Conservation (phyloP, 2,113 vertebrate species). For the Hemibagrus wyckioides region DNA sequence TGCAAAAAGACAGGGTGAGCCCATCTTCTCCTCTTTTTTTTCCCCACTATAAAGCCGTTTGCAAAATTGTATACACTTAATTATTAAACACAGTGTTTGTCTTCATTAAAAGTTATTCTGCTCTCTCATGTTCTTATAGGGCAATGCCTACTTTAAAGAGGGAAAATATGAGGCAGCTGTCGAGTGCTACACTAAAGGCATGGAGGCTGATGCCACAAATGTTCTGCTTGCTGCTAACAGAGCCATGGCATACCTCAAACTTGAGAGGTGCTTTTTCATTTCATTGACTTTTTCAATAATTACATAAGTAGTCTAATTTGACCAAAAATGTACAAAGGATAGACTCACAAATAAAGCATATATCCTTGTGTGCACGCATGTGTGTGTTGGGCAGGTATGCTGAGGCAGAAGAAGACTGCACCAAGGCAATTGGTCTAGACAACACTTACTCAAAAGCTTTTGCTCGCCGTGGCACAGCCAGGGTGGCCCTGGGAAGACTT, state of each 20-base stretch:
- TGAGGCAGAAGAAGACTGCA: constrained; percentile 92
- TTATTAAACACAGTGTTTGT: background rate
- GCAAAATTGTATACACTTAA: background rate
- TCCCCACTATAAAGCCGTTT: background rate
- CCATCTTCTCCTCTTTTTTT: background rate
- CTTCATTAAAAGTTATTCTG: background rate
- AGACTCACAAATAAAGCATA: background rate
- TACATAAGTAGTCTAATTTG: background rate
- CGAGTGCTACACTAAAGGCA: constrained; percentile 88
- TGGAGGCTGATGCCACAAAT: constrained; percentile 86
- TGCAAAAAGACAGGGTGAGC: constrained; percentile 89
- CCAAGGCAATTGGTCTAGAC: constrained; percentile 83
- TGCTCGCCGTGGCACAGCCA: constrained; percentile 88
- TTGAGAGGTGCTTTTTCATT: constrained; percentile 56
- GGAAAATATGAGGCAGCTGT: constrained; percentile 89
- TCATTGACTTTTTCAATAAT: background rate
- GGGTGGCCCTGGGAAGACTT: constrained; percentile 82
- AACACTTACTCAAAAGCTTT: constrained; percentile 90
- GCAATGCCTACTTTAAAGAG: constrained; percentile 95
- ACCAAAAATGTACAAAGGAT: background rate
- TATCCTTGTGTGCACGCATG: background rate
- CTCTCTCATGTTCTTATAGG: constrained; percentile 68
- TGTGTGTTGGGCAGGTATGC: constrained; percentile 71
- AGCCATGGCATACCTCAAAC: constrained; percentile 94
- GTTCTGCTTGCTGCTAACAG: constrained; percentile 93